Evolutionary conservation across 1,140 invertebrate species (phyloP).

Genomic region (Ceratosolen solmsi): DNA sequence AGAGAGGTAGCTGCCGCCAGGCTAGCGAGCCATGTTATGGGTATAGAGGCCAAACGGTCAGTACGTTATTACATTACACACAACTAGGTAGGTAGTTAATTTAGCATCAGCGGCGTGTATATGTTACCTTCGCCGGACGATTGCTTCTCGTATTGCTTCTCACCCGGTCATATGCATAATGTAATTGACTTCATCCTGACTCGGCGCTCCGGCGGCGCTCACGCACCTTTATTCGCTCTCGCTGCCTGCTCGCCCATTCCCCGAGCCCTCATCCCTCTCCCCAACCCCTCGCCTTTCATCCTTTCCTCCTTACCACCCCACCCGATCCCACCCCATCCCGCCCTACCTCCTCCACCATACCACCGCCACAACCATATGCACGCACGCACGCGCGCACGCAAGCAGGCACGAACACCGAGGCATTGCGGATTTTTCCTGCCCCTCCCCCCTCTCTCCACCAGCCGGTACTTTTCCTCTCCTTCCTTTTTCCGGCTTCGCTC

Average conservation of each 20-base stretch:
- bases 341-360: too few relatives aligned
- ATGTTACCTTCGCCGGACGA: slow-evolving; percentile 52
- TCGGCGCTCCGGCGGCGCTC: not conserved
- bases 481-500: too few relatives aligned
- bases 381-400: too few relatives aligned
- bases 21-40: not conserved
- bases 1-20: slow-evolving; percentile 9
- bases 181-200: slow-evolving; percentile 65
- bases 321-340: not conserved
- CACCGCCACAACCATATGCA: too few relatives aligned
- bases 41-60: slow-evolving; percentile 28
- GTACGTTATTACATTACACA: slow-evolving; percentile 62
- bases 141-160: slow-evolving; percentile 64
- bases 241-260: not conserved
- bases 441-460: too few relatives aligned
- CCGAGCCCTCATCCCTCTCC: too few relatives aligned
- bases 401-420: too few relatives aligned
- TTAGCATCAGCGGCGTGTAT: slow-evolving; percentile 58
- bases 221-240: not conserved
- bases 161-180: slow-evolving; percentile 65
- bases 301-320: not conserved
- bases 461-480: too few relatives aligned
- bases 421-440: too few relatives aligned
- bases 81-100: slow-evolving; percentile 65
- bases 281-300: not conserved